Percentiles rank a stretch among this genome's conserved stretches.
These are phyloP conservation scores for Coryphaenoides rupestris DNA, from an alignment of 2,113 vertebrate genomes.

Conservation along the genomic window DNA sequence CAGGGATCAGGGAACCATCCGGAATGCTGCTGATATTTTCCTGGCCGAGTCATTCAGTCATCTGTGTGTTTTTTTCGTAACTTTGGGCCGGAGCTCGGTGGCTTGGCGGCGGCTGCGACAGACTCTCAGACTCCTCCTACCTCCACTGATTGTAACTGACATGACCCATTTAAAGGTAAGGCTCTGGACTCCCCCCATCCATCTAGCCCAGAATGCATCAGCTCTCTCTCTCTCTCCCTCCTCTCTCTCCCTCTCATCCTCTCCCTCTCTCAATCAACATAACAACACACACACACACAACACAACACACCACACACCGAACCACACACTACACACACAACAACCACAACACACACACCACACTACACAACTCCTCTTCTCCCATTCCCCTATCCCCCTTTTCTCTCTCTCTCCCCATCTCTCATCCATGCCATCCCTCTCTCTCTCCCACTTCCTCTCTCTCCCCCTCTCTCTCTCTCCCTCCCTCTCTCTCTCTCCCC, in stretches of 20 bases:
- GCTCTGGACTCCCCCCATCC: conserved; percentile 33
- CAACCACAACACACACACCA: no score
- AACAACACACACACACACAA: no score
- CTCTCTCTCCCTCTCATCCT: not conserved
- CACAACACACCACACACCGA: no score
- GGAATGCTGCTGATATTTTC: no score
- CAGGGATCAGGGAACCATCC: no score
- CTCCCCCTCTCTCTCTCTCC: not conserved
- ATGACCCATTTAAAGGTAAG: conserved; percentile 24
- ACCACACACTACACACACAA: no score
- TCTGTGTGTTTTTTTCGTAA: no score
- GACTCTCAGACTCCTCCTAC: no score
- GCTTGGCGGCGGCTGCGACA: no score
- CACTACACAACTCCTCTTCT: no score
- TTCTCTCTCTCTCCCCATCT: not conserved
- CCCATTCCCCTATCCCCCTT: conserved; percentile 39
- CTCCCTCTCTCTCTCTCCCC: not conserved
- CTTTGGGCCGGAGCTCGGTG: no score
- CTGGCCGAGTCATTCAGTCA: no score
- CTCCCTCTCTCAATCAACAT: conserved; percentile 13
- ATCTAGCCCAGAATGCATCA: conserved; percentile 39
- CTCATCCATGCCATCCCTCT: not conserved
- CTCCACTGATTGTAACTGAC: conserved; percentile 33
- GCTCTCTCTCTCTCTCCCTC: conserved; percentile 1
- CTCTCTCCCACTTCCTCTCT: not conserved